Conservation (phyloP, 2,888 invertebrate species). For the Tuta absoluta region DNA sequence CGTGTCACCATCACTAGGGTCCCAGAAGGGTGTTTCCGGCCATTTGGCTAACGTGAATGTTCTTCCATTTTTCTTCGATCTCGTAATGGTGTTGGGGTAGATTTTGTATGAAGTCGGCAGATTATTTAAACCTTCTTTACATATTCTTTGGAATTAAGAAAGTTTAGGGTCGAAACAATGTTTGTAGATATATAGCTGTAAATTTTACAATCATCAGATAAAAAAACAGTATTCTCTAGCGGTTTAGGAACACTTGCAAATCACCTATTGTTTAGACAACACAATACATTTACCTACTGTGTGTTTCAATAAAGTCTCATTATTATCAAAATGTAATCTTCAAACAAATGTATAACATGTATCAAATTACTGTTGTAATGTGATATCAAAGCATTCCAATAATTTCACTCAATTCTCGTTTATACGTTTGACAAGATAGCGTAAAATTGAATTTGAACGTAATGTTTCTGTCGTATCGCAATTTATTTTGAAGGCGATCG, state of each 20-base stretch:
- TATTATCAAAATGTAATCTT: slow-evolving; percentile 2
- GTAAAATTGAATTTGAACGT: slow-evolving; percentile 17
- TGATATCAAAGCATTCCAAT: slow-evolving; percentile 1
- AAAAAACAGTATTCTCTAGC: too few relatives aligned
- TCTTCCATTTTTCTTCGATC: not conserved
- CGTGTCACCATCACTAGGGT: slow-evolving; percentile 28
- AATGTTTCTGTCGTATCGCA: slow-evolving; percentile 22
- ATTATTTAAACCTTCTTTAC: not conserved
- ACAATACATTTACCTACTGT: not conserved
- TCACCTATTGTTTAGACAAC: too few relatives aligned
- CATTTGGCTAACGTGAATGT: slow-evolving; percentile 15
- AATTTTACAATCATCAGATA: too few relatives aligned
- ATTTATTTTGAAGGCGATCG: slow-evolving; percentile 26
- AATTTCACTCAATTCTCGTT: slow-evolving; percentile 3
- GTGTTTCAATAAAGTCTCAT: not conserved
- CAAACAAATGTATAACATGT: not conserved
- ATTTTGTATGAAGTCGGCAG: not conserved
- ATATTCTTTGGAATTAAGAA: too few relatives aligned
- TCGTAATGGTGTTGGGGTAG: not conserved
- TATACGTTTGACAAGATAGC: slow-evolving; percentile 15
- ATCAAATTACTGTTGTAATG: slow-evolving; percentile 3
- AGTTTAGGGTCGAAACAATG: too few relatives aligned
- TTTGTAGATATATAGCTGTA: too few relatives aligned
- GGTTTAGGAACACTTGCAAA: too few relatives aligned
- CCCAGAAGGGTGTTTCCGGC: slow-evolving; percentile 5